Percentiles rank a stretch among this genome's conserved stretches.
phyloP scores from a whole-genome alignment of 2,113 vertebrate species.

The Orthonyx spaldingii region DNA sequence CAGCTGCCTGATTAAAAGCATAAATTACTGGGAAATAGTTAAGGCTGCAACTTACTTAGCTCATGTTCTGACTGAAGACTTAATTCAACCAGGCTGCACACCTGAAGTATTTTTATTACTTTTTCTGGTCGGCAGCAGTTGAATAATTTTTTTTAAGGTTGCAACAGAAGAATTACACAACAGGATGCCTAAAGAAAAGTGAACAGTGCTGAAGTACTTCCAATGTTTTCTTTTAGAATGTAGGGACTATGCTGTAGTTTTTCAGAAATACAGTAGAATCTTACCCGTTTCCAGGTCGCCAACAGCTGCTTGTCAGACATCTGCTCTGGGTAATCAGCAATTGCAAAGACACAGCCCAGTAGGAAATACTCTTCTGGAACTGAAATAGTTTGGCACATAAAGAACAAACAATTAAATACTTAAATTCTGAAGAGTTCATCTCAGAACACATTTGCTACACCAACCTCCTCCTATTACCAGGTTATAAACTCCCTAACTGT shows the following conservation, averaged over 20 bases:
- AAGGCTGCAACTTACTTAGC: background rate
- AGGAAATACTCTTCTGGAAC: conserved; percentile 93
- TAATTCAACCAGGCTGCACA: background rate
- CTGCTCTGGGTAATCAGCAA: conserved; percentile 96
- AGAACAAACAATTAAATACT: background rate
- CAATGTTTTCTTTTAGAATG: background rate
- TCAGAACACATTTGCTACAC: background rate
- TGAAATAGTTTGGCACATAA: conserved; percentile 46
- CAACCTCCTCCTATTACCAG: background rate
- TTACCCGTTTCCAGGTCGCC: conserved; percentile 93
- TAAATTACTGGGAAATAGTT: background rate
- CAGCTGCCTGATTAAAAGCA: background rate
- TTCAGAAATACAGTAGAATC: background rate
- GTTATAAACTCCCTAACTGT: background rate
- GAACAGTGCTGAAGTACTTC: background rate
- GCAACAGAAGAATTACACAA: background rate
- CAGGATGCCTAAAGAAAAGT: background rate
- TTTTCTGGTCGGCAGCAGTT: background rate
- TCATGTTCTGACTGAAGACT: background rate
- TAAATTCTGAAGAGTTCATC: background rate
- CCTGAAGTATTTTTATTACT: background rate
- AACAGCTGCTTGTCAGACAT: conserved; percentile 96
- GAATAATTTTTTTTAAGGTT: background rate
- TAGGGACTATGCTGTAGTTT: background rate
- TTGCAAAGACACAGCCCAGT: conserved; percentile 90